Evolutionary conservation across 1,140 invertebrate species (phyloP).

Genomic region (Drosophila mojavensis): DNA sequence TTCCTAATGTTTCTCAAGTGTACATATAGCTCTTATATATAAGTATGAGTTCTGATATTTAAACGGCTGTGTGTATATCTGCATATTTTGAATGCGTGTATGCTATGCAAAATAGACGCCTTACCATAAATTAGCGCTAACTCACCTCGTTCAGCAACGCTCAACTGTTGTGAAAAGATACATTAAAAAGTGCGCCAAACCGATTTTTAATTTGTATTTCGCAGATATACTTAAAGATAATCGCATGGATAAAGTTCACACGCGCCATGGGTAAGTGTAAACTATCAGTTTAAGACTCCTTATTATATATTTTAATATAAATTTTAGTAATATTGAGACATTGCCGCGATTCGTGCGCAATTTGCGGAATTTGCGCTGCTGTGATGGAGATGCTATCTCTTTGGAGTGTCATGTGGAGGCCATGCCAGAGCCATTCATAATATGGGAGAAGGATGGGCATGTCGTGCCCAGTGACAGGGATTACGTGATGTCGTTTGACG

Average conservation of each 20-base stretch:
- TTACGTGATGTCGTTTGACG: slow-evolving; percentile 88
- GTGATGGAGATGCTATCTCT: slow-evolving; percentile 91
- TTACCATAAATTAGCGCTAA: background rate
- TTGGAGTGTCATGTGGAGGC: slow-evolving; percentile 90
- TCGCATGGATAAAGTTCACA: slow-evolving; percentile 82
- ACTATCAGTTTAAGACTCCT: background rate
- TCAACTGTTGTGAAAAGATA: slow-evolving; percentile 20
- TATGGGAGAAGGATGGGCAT: slow-evolving; percentile 92
- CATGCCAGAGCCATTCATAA: slow-evolving; percentile 88
- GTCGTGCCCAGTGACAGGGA: slow-evolving; percentile 86
- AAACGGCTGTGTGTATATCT: no score
- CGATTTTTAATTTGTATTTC: slow-evolving; percentile 2
- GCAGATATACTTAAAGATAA: slow-evolving; percentile 77
- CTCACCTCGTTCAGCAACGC: slow-evolving; percentile 9
- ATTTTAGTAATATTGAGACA: slow-evolving; percentile 88
- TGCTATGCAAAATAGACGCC: no score
- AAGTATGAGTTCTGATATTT: no score
- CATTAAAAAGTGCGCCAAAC: slow-evolving; percentile 16
- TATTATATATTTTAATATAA: background rate
- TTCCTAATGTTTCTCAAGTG: no score
- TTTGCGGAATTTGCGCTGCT: slow-evolving; percentile 90
- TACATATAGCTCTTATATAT: no score
- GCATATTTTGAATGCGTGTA: no score
- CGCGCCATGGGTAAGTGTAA: slow-evolving; percentile 82
- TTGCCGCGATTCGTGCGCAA: slow-evolving; percentile 89